phyloP scores from a whole-genome alignment of 2,797 vertebrate genomes.

The Acomys russatus region DNA sequence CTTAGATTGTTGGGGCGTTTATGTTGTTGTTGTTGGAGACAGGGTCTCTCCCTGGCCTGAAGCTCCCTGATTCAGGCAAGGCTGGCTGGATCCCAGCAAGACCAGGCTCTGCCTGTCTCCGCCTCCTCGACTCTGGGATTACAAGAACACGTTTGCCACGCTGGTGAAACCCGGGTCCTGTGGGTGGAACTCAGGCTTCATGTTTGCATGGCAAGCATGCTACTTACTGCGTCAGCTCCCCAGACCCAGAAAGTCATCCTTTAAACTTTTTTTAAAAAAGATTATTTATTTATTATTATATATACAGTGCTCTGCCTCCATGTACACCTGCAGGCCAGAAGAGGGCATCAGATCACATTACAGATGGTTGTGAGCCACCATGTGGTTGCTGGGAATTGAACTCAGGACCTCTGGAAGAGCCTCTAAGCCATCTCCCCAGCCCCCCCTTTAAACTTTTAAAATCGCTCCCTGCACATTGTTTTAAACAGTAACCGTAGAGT shows the following conservation, averaged over 20 bases:
- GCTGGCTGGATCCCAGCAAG: background rate
- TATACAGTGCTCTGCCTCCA: no score
- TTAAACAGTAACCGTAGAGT: background rate
- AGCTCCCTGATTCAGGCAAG: background rate
- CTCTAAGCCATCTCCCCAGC: background rate
- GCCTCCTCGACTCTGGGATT: background rate
- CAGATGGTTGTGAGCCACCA: no score
- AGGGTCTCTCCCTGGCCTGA: background rate
- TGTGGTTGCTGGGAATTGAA: no score
- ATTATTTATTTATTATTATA: no score
- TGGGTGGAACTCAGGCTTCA: background rate
- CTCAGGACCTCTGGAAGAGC: no score
- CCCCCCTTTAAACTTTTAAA: slow-evolving; percentile 24
- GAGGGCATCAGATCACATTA: no score
- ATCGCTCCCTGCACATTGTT: background rate
- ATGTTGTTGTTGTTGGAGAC: background rate
- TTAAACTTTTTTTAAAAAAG: no score
- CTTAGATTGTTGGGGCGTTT: background rate
- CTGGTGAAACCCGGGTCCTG: background rate
- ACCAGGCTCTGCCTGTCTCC: background rate
- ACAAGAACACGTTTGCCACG: background rate
- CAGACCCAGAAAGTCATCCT: background rate
- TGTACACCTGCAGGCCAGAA: no score
- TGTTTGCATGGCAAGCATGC: background rate
- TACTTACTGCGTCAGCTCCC: no score